phyloP scores from a whole-genome alignment of 2,797 vertebrate species.

The Antennarius maculatus region DNA sequence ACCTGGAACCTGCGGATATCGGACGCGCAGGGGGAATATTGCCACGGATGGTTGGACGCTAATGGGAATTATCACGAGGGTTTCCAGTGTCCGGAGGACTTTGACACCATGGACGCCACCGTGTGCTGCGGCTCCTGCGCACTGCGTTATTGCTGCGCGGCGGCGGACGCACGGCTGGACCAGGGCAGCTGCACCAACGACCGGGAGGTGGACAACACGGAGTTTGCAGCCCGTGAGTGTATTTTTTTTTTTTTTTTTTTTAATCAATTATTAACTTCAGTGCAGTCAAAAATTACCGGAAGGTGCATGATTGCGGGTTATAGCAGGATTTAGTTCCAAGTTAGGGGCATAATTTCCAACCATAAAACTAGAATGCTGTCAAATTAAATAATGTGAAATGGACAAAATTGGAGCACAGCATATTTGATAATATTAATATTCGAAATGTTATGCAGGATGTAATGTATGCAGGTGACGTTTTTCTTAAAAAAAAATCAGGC shows the following conservation, averaged over 20 bases:
- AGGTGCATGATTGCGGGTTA: too few species aligned
- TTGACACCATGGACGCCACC: constrained; percentile 91
- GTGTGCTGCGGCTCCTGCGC: constrained; percentile 96
- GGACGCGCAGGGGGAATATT: constrained; percentile 91
- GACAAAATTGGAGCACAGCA: too few species aligned
- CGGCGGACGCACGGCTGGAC: constrained; percentile 89
- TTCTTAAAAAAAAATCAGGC: too few species aligned
- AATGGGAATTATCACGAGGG: constrained; percentile 91
- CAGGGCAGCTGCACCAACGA: constrained; percentile 94
- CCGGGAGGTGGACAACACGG: constrained; percentile 84
- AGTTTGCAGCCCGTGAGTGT: constrained; percentile 89
- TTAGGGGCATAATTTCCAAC: neutral
- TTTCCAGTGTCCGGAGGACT: constrained; percentile 96
- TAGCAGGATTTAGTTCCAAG: too few species aligned
- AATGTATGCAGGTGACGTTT: too few species aligned
- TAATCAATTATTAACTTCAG: too few species aligned
- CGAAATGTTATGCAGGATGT: neutral
- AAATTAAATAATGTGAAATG: neutral
- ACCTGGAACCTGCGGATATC: constrained; percentile 83
- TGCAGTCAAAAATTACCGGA: too few species aligned
- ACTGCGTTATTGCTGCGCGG: constrained; percentile 94
- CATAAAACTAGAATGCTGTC: neutral
- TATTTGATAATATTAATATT: too few species aligned
- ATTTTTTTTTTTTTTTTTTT: neutral
- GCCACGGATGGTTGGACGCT: constrained; percentile 94